These are phyloP conservation scores for Misgurnus anguillicaudatus DNA, from an alignment of 2,113 vertebrate species.

Conservation along the genomic window DNA sequence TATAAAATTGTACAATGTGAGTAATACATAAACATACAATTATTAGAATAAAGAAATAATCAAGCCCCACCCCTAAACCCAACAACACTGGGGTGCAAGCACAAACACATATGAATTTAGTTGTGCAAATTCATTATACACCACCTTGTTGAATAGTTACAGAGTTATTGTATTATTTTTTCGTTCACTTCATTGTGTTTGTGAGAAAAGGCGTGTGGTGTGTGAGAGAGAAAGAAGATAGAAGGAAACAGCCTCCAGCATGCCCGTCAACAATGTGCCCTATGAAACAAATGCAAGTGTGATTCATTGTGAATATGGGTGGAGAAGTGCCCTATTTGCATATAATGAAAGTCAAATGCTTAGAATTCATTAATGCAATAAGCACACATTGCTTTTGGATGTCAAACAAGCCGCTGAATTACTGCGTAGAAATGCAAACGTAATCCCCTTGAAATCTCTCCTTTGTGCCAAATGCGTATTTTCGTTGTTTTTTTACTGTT, in stretches of 20 bases:
- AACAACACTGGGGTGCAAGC: too few relatives aligned
- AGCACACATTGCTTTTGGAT: conserved; percentile 35
- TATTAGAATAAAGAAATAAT: too few relatives aligned
- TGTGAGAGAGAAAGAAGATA: conserved; percentile 2
- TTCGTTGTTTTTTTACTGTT: conserved; percentile 26
- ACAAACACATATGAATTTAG: too few relatives aligned
- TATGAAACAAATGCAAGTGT: conserved; percentile 28
- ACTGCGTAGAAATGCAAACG: conserved; percentile 35
- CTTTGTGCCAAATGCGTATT: conserved; percentile 7
- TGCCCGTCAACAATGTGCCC: conserved; percentile 21
- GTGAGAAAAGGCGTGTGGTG: neutral
- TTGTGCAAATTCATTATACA: too few relatives aligned
- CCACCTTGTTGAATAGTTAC: too few relatives aligned
- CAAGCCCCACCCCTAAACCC: too few relatives aligned
- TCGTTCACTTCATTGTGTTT: neutral
- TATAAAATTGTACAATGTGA: too few relatives aligned
- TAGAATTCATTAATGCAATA: conserved; percentile 48
- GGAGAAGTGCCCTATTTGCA: conserved; percentile 44
- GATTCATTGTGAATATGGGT: conserved; percentile 37
- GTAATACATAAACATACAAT: too few relatives aligned
- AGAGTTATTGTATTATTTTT: too few relatives aligned
- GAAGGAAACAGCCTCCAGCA: conserved; percentile 3
- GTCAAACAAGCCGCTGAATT: conserved; percentile 43
- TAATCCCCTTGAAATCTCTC: conserved; percentile 39
- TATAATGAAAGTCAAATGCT: conserved; percentile 57